Evolutionary conservation across 2,888 invertebrate species (phyloP), one percentile per base, ranked within the genome.

Genomic region (Carcina quercana): DNA sequence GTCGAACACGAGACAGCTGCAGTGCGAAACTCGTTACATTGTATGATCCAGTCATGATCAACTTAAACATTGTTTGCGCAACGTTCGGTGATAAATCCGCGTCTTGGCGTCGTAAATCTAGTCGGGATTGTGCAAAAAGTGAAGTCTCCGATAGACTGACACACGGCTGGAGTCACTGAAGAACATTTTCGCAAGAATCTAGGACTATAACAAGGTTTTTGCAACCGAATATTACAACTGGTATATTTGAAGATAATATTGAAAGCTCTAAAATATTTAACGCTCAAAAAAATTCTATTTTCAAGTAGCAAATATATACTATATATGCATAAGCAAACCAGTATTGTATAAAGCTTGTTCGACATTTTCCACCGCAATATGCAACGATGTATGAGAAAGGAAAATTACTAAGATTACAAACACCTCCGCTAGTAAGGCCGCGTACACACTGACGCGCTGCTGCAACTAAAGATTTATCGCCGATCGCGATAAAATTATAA

Each of bases 401-500:
- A 28, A 33, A 33, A 33, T 30, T 27, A 33, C 24, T 7, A 28
- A 33, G 30, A 33, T 30, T 27, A 33, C 24, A 30, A 30, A 33
- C 33, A 30, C 33, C 33, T 37, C 17, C 6, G 21, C 21, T 13
- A 15, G 15, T 35, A 33, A 39, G 33, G 33, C 21, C 32, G 27
- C 20, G 36, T 33, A 20, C 35, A 37, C 34, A 34, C 33, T 28
- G 34, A n/a, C n/a, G n/a, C n/a, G n/a, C 30, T 19, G 19, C 27
- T 27, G 28, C 25, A 22, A 13, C 17, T 20, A 20, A 11, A 25
- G 32, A 42, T 42, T 42, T 42, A 42, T 40, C 25, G 32, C 31
- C 26, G 33, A 35, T 34, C 35, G 31, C 38, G 40, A 43, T 43
- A 35, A 38, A 40, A 43, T 40, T 40, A 38, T 43, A 43, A 43